These are phyloP conservation scores for Plusia festucae DNA, from an alignment of 2,888 invertebrate genomes.

Conservation along the genomic window DNA sequence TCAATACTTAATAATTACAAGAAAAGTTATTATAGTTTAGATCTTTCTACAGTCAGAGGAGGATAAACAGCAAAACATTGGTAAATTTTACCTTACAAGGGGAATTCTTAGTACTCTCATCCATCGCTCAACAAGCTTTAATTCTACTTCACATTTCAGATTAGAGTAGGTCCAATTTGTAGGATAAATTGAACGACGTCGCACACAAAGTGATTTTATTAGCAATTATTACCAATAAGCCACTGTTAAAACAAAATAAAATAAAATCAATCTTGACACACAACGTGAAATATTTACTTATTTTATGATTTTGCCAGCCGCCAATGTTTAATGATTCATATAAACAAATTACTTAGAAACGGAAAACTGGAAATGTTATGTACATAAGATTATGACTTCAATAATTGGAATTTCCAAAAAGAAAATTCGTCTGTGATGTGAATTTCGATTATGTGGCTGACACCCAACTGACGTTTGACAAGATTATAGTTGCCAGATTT, in stretches of 20 bases:
- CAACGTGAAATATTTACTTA: slow-evolving; percentile 84
- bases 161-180: slow-evolving; percentile 77
- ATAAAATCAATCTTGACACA: slow-evolving; percentile 85
- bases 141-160: slow-evolving; percentile 83
- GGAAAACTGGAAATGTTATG: slow-evolving; percentile 35
- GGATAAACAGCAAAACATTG: slow-evolving; percentile 68
- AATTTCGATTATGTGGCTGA: slow-evolving; percentile 65
- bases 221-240: slow-evolving; percentile 86
- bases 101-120: slow-evolving; percentile 85
- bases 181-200: slow-evolving; percentile 75
- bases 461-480: slow-evolving; percentile 43
- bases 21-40: slow-evolving; percentile 56
- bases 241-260: slow-evolving; percentile 85
- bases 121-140: slow-evolving; percentile 82
- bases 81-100: slow-evolving; percentile 87
- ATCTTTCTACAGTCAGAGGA: slow-evolving; percentile 65
- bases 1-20: slow-evolving; percentile 48
- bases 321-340: slow-evolving; percentile 61
- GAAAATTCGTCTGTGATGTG: slow-evolving; percentile 56
- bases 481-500: slow-evolving; percentile 9
- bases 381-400: slow-evolving; percentile 28
- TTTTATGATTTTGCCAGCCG: slow-evolving; percentile 65
- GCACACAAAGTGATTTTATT: slow-evolving; percentile 81
- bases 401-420: slow-evolving; percentile 65
- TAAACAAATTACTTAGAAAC: slow-evolving; percentile 39